Conservation (phyloP, 1,140 invertebrate genomes). For the Leptestheria dahalacensis region DNA sequence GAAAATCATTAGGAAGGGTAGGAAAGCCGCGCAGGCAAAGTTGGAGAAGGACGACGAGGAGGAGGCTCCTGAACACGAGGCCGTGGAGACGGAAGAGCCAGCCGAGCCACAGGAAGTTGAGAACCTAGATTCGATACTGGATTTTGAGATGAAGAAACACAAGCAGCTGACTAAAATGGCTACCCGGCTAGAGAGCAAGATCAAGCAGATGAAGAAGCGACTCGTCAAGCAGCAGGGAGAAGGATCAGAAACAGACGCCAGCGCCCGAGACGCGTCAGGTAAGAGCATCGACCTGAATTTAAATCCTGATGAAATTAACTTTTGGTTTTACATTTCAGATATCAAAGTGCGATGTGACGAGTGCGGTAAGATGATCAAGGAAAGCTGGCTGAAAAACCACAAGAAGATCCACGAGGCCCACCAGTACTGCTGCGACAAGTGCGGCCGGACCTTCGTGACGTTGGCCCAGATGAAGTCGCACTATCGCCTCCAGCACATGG, state of each 20-base stretch:
- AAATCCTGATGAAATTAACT: background rate
- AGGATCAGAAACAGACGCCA: background rate
- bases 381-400: background rate
- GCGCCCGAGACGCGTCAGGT: too few species aligned
- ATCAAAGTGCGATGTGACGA: background rate
- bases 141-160: background rate
- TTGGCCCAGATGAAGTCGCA: background rate
- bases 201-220: background rate
- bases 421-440: background rate
- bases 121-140: background rate
- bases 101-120: background rate
- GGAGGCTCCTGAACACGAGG: too few species aligned
- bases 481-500: background rate
- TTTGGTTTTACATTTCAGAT: background rate
- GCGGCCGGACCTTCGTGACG: background rate
- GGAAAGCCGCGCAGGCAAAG: background rate
- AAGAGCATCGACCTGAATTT: background rate
- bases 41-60: background rate
- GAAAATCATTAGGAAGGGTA: too few species aligned
- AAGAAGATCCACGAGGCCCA: background rate
- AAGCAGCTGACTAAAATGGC: background rate
- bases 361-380: background rate
- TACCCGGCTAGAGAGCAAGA: background rate
- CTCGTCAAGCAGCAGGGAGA: background rate
- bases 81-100: background rate